phyloP scores from a whole-genome alignment of 2,888 invertebrate genomes.

The Pilophorus perplexus region DNA sequence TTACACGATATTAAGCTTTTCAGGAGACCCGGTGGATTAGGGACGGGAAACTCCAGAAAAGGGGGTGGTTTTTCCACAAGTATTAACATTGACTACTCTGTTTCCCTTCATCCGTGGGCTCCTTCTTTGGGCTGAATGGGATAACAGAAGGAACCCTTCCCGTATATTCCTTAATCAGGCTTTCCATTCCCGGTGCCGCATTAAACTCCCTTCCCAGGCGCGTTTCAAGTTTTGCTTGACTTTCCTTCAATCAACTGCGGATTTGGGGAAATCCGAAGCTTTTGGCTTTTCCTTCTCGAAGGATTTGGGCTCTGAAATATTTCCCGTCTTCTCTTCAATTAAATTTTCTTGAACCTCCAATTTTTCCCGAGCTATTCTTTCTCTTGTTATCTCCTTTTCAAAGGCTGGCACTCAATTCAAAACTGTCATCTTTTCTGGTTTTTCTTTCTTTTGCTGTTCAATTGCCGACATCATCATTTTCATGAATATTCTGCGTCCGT shows the following conservation, averaged over 20 bases:
- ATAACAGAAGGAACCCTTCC: constrained; percentile 1
- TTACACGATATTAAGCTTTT: constrained; percentile 17
- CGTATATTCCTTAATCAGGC: constrained; percentile 27
- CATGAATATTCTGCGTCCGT: too few species aligned
- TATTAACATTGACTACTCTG: constrained; percentile 15
- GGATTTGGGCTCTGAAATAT: too few species aligned
- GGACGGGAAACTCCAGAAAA: too few species aligned
- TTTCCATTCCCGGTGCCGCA: not conserved
- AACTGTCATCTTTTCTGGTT: too few species aligned
- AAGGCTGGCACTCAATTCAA: too few species aligned
- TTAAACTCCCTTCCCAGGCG: constrained; percentile 9
- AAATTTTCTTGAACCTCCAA: too few species aligned
- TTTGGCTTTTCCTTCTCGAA: not conserved
- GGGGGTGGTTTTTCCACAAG: constrained; percentile 4
- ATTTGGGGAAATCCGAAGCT: constrained; percentile 8
- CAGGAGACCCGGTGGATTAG: not conserved
- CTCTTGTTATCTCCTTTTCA: too few species aligned
- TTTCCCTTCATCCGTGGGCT: not conserved
- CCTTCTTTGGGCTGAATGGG: not conserved
- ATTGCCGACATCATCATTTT: too few species aligned
- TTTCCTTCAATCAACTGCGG: constrained; percentile 35
- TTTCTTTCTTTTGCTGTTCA: too few species aligned
- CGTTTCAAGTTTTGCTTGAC: constrained; percentile 8
- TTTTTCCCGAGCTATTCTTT: too few species aligned
- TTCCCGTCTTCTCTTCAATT: not conserved